Evolutionary conservation across 2,888 invertebrate genomes (phyloP).

Genomic region (Spodoptera littoralis): DNA sequence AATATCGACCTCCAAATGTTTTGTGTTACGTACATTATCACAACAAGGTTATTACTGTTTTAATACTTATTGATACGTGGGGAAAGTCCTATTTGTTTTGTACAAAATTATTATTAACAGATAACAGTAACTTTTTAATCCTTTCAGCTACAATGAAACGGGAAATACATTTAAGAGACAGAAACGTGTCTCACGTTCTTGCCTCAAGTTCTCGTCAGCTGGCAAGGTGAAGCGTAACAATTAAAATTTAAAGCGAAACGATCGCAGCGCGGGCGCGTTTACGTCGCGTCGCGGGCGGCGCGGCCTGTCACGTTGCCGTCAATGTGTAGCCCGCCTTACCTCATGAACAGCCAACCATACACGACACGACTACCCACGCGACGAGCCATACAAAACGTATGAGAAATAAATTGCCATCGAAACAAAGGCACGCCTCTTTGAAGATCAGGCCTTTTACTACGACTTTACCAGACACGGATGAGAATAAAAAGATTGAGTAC

Average conservation of each 20-base stretch:
- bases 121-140: neutral
- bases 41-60: too few species aligned
- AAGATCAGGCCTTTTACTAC: slow-evolving; percentile 58
- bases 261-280: slow-evolving; percentile 21
- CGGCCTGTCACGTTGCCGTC: slow-evolving; percentile 44
- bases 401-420: slow-evolving; percentile 66
- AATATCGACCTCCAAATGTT: neutral
- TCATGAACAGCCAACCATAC: slow-evolving; percentile 20
- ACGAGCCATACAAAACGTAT: slow-evolving; percentile 56
- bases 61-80: too few species aligned
- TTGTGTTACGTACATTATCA: too few species aligned
- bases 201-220: slow-evolving; percentile 7
- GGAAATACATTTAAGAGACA: slow-evolving; percentile 5
- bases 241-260: slow-evolving; percentile 28
- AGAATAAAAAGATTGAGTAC: slow-evolving; percentile 51
- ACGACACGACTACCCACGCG: slow-evolving; percentile 48
- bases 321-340: slow-evolving; percentile 46
- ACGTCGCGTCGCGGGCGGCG: slow-evolving; percentile 34
- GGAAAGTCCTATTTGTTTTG: too few species aligned
- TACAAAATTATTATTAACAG: too few species aligned
- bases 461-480: slow-evolving; percentile 50
- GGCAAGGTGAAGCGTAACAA: slow-evolving; percentile 31
- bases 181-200: slow-evolving; percentile 35
- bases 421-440: slow-evolving; percentile 64
- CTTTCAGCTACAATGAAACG: slow-evolving; percentile 3